Base-by-base conservation (phyloP, 2,888 invertebrate species). In the Tetranychus truncatus region DNA sequence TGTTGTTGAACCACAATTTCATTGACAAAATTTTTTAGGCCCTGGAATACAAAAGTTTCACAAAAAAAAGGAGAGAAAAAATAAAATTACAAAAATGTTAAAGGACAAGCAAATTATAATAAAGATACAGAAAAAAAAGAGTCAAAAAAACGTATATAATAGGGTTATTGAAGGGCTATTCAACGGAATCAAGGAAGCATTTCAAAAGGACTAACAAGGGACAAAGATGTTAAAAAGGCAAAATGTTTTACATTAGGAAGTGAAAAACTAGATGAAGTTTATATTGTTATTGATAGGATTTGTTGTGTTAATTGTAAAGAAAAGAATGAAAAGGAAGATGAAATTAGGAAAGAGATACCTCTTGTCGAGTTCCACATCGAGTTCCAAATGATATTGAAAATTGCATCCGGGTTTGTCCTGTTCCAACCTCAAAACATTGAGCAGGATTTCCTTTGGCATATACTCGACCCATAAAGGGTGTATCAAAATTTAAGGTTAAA, bases 401-500 rank as follows among this genome's bases (percentile, higher is more conserved):
- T 73, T 79, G 76, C 18, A 80, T 46, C 20, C 78, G 78, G 9
- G 78, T 78, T 67, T 79, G 79, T 21, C 80, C 79, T 9, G 77
- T 78, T 24, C 80, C 80, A 7, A 80, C 75, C 72, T 79, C 77
- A 74, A 78, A 80, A 71, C 80, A 80, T 21, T 79, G 78, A 7
- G 78, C 77, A 15, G 90, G 89, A 80, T 88, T 88, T 18, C 90
- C 91, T 78, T 88, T 89, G 76, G 90, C 90, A 81, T 92, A 93
- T 78, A 93, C 85, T 75, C 89, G 87, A 0, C 93, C 93, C 67
- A 82, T 80, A 80, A 87, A 87, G 1, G 84, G 83, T n/a, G 83
- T 83, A 73, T 81, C 82, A 24, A 86, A 86, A 67, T 81, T 81
- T 69, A 86, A 81, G 45, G 83, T 87, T 75, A 92, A 86, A 45